Base-by-base conservation (phyloP, 1,140 invertebrate species). In the Limonius californicus region DNA sequence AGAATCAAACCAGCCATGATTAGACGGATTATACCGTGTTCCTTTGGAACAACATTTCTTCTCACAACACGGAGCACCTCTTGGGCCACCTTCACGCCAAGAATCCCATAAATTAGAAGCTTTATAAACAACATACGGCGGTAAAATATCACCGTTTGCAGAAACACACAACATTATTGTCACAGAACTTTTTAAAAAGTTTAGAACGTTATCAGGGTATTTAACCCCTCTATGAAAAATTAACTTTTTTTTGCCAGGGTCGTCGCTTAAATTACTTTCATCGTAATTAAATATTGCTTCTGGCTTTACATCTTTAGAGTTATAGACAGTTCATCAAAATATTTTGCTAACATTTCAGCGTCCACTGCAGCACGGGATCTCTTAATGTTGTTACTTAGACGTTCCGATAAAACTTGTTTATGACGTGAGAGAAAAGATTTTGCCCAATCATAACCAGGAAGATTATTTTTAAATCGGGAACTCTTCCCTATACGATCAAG, bases 31-130 rank as follows among this genome's bases (percentile, higher is more conserved):
- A 18, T 47, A 47, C 4, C 43, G n/a, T n/a, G 43, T 47, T 47
- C 43, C 43, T 47, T 47, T 47, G n/a, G n/a, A 6, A 47, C n/a
- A 47, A 6, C n/a, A 47, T n/a, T 47, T 47, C n/a, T 47, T 47
- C 43, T 47, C 18, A 47, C n/a, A 47, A 47, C 43, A 47, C 43
- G n/a, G 7, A 18, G 43, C 43, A n/a, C 43, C 43, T 47, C n/a
- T 47, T 6, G 4, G n/a, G 43, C 43, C 43, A 6, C n/a, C 43
- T 47, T 47, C 43, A n/a, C n/a, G 43, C 4, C 43, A 47, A 47
- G 43, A 47, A 47, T 18, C 43, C 43, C 43, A 47, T n/a, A 47
- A 4, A 47, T 47, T 18, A 47, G 43, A 18, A 47, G n/a, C 43
- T 18, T n/a, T n/a, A n/a, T 6, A 47, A 6, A 6, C 43, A 47